Base-by-base conservation (phyloP, 2,113 vertebrate genomes). In the Pterophyllum scalare region DNA sequence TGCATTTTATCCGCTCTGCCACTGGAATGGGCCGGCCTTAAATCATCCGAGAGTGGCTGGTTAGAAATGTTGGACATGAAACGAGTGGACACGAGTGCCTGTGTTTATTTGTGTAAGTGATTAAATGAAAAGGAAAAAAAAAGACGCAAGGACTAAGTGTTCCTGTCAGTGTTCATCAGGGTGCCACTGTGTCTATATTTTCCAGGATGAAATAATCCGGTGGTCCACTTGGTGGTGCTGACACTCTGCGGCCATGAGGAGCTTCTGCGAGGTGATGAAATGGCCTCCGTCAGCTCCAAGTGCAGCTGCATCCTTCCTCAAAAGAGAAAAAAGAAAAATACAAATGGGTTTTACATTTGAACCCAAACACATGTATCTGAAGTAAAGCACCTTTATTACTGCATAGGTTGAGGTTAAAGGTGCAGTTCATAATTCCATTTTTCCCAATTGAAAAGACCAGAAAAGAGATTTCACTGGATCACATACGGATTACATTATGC, bases 221-320 rank as follows among this genome's bases (percentile, higher is more conserved):
- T 2, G 11, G 80, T 74, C 90, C 91, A 94, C 89, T 79, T 89
- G 91, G 91, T 92, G 90, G 91, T 77, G 89, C 89, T 91, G 77
- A 64, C n/a, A 60, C 76, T 85, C 90, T 62, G 87, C 3, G 13
- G 38, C 58, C 77, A 6, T 1, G 4, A 46, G 24, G 15, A 0
- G 7, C 20, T 54, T 49, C 20, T 61, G 67, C 17, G 11, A 77
- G 72, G 79, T 46, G 79, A 52, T 5, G 62, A 43, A 20, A 62
- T 75, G 82, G 67, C 77, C 43, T 82, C 56, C 78, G 70, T 70
- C 77, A 74, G 60, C 58, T 77, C 60, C 35, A 33, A 76, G 54
- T 82, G 77, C 80, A 82, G 89, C 86, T 75, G 86, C 91, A 87
- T 82, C 72, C 58, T 75, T 81, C 72, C 59, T 22, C 49, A 52